A percentile compares a stretch with the other conserved stretches of the same genome.
Conservation (phyloP, 2,888 invertebrate genomes). For the Tethea ocularis region DNA sequence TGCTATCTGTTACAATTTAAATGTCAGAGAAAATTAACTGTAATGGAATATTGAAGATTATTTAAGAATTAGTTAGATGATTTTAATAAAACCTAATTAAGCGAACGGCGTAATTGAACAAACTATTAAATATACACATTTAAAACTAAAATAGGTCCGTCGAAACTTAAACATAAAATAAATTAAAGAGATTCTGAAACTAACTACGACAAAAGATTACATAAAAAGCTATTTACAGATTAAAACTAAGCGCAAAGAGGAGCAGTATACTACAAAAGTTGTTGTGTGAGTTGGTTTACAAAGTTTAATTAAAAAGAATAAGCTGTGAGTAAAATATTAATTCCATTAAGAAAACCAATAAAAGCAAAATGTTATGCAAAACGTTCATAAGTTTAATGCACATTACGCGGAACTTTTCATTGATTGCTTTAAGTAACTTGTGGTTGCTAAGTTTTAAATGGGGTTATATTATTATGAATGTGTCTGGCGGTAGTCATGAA, state of each 20-base stretch:
- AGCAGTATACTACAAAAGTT: neutral
- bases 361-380: conserved; percentile 35
- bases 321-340: neutral
- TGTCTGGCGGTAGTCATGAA: conserved; percentile 48
- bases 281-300: neutral
- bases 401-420: conserved; percentile 50
- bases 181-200: neutral
- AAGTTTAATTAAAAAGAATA: conserved; percentile 12
- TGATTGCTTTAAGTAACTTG: conserved; percentile 47
- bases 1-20: conserved; percentile 23
- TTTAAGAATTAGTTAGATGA: neutral
- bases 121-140: no score
- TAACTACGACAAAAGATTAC: neutral
- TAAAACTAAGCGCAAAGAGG: neutral
- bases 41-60: neutral
- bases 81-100: neutral
- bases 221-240: neutral
- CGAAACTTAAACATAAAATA: no score
- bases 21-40: neutral
- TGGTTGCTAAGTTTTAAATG: conserved; percentile 44
- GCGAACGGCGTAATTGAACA: neutral
- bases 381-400: conserved; percentile 35
- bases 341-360: conserved; percentile 18
- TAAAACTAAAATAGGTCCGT: neutral
- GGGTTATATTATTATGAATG: conserved; percentile 57